Conservation (phyloP, 2,888 invertebrate species). For the Gymnosoma rotundatum region DNA sequence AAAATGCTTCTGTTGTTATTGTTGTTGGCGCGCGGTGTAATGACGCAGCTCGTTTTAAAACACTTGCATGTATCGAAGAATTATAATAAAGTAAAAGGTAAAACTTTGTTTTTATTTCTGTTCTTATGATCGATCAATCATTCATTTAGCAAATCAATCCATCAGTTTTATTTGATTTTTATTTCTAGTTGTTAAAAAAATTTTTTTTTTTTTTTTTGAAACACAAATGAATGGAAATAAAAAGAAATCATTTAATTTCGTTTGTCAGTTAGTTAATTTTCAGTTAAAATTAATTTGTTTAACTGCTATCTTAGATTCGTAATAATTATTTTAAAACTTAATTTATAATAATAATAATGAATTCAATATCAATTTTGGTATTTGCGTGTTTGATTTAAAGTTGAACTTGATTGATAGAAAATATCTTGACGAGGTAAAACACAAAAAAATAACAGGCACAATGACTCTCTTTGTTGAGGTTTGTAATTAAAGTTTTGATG, state of each 20-base stretch:
- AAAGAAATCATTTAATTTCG: slow-evolving; percentile 66
- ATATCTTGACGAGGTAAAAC: not conserved
- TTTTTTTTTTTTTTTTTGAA: not conserved
- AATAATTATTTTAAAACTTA: slow-evolving; percentile 36
- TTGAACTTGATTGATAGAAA: slow-evolving; percentile 71
- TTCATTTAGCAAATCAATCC: slow-evolving; percentile 72
- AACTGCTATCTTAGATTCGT: slow-evolving; percentile 41
- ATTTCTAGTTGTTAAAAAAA: slow-evolving; percentile 18
- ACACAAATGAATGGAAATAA: slow-evolving; percentile 12
- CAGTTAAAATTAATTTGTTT: slow-evolving; percentile 53
- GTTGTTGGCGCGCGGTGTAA: slow-evolving; percentile 34
- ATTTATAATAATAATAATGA: not conserved
- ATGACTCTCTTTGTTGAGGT: slow-evolving; percentile 41
- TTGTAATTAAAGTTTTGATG: not conserved
- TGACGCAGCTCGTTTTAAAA: slow-evolving; percentile 53
- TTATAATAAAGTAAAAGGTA: slow-evolving; percentile 7
- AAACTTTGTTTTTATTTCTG: slow-evolving; percentile 35
- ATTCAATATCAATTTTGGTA: not conserved
- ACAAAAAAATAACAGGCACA: slow-evolving; percentile 24
- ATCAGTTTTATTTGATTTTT: slow-evolving; percentile 63
- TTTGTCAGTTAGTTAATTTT: slow-evolving; percentile 66
- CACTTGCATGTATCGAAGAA: slow-evolving; percentile 16
- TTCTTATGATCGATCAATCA: slow-evolving; percentile 71
- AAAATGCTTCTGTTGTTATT: slow-evolving; percentile 26
- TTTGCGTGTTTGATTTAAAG: slow-evolving; percentile 44